phyloP scores from a whole-genome alignment of 2,888 invertebrate genomes.

The Melanostoma scalare region DNA sequence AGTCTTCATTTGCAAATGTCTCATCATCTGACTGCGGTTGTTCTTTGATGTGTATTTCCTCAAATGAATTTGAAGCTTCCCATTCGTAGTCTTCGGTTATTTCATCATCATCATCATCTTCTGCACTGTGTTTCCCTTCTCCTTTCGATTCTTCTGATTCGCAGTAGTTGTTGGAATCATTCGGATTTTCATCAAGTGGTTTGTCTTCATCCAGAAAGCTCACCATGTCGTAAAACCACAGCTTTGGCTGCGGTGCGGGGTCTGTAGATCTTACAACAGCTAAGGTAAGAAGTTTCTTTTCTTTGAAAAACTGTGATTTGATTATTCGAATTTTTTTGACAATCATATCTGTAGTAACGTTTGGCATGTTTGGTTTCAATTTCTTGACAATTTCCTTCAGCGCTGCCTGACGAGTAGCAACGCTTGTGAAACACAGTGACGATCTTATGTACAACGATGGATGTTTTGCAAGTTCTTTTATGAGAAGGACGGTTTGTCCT shows the following conservation, averaged over 20 bases:
- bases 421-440: neutral
- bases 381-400: neutral
- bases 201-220: conserved; percentile 13
- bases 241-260: conserved; percentile 4
- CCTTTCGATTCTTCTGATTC: no score
- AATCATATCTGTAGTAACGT: neutral
- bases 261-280: neutral
- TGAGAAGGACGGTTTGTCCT: conserved; percentile 5
- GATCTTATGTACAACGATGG: conserved; percentile 17
- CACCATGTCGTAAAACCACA: conserved; percentile 29
- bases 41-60: conserved; percentile 10
- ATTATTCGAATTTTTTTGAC: conserved; percentile 20
- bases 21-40: no score
- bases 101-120: conserved; percentile 14
- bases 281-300: neutral
- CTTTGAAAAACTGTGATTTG: conserved; percentile 13
- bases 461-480: conserved; percentile 1
- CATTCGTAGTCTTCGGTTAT: conserved; percentile 6
- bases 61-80: conserved; percentile 5
- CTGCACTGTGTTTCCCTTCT: neutral
- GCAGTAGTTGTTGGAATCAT: neutral
- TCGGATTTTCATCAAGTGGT: neutral
- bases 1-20: neutral
- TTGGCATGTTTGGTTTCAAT: neutral
- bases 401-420: neutral